Conservation (phyloP, 1,140 invertebrate genomes). For the Zeugodacus cucurbitae region DNA sequence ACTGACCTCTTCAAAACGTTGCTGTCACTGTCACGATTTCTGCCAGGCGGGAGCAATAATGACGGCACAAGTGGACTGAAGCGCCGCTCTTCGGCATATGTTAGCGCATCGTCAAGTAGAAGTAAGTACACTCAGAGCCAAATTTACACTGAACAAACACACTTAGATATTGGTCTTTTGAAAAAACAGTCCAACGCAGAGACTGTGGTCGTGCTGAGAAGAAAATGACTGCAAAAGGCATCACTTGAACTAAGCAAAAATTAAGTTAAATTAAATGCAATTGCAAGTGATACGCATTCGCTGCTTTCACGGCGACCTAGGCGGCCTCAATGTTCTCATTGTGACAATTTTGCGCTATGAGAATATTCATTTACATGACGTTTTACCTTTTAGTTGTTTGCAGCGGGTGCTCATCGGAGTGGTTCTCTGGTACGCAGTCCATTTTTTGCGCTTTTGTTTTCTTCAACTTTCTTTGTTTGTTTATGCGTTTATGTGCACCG, state of each 20-base stretch:
- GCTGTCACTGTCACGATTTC: constrained; percentile 75
- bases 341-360: too few relatives aligned
- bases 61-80: constrained; percentile 73
- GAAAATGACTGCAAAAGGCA: too few relatives aligned
- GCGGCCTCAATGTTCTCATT: background rate
- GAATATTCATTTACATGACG: too few relatives aligned
- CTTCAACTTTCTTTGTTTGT: too few relatives aligned
- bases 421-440: too few relatives aligned
- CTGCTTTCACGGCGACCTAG: too few relatives aligned
- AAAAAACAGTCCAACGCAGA: too few relatives aligned
- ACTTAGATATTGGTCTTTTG: background rate
- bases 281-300: background rate
- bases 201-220: too few relatives aligned
- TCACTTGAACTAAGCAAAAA: background rate
- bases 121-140: constrained; percentile 59
- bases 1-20: constrained; percentile 81
- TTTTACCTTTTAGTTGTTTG: too few relatives aligned
- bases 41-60: constrained; percentile 70
- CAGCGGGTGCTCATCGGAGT: too few relatives aligned
- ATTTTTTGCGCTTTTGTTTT: too few relatives aligned
- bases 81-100: constrained; percentile 80
- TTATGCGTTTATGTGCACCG: too few relatives aligned
- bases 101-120: constrained; percentile 70
- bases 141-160: background rate
- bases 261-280: background rate